Conservation (phyloP, 2,797 vertebrate species). For the Otolemur crassicaudatus region DNA sequence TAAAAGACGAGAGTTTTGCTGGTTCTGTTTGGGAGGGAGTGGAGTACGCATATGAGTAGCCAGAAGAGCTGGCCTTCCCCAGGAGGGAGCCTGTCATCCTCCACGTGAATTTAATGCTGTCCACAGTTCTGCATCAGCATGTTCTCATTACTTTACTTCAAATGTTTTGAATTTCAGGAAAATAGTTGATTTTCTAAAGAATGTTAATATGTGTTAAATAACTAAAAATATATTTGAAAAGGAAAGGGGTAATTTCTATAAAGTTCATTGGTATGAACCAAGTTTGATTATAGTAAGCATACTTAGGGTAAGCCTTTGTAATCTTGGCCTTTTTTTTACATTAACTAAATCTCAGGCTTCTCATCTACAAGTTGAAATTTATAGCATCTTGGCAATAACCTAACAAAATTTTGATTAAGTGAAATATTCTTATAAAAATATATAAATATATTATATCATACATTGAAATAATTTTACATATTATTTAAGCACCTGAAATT, state of each 20-base stretch:
- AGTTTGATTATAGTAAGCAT: no score
- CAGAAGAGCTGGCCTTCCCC: background rate
- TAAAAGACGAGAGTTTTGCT: background rate
- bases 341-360: background rate
- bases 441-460: background rate
- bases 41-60: background rate
- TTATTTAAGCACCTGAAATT: background rate
- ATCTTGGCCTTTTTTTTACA: background rate
- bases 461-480: background rate
- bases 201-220: background rate
- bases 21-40: background rate
- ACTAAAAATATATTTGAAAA: background rate
- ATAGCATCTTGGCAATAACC: background rate
- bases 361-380: background rate
- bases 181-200: background rate
- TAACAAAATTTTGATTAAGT: background rate
- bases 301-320: background rate
- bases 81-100: background rate
- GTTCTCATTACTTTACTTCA: background rate
- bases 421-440: background rate
- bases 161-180: background rate
- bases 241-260: background rate
- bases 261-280: background rate
- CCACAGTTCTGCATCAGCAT: background rate
- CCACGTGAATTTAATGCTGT: background rate